Percentiles rank a stretch among this genome's conserved stretches.
Conservation (phyloP, 1,140 invertebrate species). For the Philopotamus ludificatus region DNA sequence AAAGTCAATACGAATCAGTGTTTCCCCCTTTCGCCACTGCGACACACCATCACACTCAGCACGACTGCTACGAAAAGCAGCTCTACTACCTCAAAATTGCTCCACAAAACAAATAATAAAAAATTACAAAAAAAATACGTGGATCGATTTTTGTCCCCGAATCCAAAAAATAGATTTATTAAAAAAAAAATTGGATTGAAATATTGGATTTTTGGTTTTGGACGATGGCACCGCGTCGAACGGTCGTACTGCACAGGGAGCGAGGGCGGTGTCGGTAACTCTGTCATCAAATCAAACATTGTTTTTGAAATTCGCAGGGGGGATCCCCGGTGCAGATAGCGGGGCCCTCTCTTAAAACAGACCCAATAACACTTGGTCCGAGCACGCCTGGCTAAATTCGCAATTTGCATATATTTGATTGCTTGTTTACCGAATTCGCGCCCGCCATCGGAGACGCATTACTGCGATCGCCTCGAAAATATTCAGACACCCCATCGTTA, state of each 20-base stretch:
- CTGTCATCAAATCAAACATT: slow-evolving; percentile 13
- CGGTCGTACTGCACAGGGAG: too few relatives aligned
- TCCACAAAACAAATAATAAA: not conserved
- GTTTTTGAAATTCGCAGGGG: slow-evolving; percentile 8
- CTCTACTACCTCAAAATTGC: not conserved
- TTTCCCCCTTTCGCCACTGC: slow-evolving; percentile 12
- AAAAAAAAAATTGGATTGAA: too few relatives aligned
- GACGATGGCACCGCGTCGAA: too few relatives aligned
- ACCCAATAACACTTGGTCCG: slow-evolving; percentile 1
- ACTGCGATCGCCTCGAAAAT: too few relatives aligned
- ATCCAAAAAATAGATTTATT: too few relatives aligned
- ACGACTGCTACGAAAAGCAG: not conserved
- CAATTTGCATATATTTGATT: slow-evolving; percentile 4
- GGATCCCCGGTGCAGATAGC: slow-evolving; percentile 1
- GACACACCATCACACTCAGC: not conserved
- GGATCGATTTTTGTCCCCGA: too few relatives aligned
- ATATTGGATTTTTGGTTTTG: too few relatives aligned
- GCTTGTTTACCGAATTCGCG: not conserved
- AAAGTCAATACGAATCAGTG: slow-evolving; percentile 36
- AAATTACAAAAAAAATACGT: not conserved
- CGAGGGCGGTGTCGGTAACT: slow-evolving; percentile 4
- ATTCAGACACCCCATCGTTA: too few relatives aligned
- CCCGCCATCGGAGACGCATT: not conserved
- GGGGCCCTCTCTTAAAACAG: slow-evolving; percentile 4
- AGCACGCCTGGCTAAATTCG: not conserved